Evolutionary conservation across 2,113 vertebrate genomes (phyloP).

Genomic region (Halcyon malimbica): DNA sequence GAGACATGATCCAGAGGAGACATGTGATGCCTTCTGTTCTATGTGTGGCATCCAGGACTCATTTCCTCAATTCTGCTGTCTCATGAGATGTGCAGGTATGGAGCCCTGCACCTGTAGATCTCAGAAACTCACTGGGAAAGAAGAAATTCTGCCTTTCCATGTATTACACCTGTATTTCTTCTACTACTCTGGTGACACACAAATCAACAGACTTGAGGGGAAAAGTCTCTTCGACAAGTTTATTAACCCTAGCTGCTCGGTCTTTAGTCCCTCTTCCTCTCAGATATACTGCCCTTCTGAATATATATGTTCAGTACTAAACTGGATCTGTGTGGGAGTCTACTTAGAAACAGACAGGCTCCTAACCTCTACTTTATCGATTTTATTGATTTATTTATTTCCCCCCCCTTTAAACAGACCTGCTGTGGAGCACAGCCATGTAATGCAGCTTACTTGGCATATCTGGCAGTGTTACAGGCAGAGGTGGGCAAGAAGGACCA

Average conservation of each 20-base stretch:
- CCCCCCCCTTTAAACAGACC: neutral
- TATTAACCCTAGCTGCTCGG: neutral
- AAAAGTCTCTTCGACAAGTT: neutral
- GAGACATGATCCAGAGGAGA: neutral
- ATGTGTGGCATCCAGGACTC: neutral
- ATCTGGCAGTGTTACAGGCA: neutral
- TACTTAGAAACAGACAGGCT: neutral
- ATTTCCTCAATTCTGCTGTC: neutral
- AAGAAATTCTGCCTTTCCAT: neutral
- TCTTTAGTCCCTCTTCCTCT: neutral
- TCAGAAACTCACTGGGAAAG: neutral
- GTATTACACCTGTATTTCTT: neutral
- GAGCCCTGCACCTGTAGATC: neutral
- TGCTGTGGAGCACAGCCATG: neutral
- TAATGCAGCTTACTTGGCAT: neutral
- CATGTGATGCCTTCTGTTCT: neutral
- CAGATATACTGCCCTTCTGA: neutral
- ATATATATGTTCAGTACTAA: neutral
- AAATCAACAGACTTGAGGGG: neutral
- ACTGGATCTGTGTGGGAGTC: neutral
- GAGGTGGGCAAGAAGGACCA: neutral
- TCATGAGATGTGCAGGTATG: neutral
- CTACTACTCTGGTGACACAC: neutral
- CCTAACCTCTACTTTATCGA: neutral
- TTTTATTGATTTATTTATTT: neutral